Evolutionary conservation across 1,140 invertebrate species (phyloP), one percentile per base, ranked within the genome.

Genomic region (Drosophila tsacasi): DNA sequence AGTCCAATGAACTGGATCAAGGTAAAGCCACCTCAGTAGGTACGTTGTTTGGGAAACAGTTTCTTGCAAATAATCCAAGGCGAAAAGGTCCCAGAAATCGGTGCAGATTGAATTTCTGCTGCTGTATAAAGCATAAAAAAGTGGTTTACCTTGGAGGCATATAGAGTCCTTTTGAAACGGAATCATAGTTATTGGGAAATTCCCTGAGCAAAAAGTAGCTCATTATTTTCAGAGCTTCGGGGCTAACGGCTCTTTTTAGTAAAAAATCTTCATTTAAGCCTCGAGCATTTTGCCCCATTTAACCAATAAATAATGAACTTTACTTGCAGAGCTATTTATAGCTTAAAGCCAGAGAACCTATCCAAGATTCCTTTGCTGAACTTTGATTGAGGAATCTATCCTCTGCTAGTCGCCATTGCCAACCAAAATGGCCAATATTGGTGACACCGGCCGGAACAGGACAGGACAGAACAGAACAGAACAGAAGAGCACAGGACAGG

Each of bases 21-120:
- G 58, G 59, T 58, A 61, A 57, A 81, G 75, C 81, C 69, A 64
- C 47, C 35, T 42, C 27, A 32, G 15, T 62, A 42, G 54, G 35
- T 39, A 3, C n/a, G 37, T 39, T 57, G 54, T 57, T 57, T 39
- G 32, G 54, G 15, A 39, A 25, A 57, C 54, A 12, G 54, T 57
- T 57, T 17, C 21, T 57, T 57, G 15, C 54, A 17, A 57, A 57
- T 57, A 57, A 57, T 39, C 54, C 35, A 57, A 39, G 54, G 35
- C 35, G 21, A 39, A 57, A 23, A 39, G 54, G 54, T 23, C 2
- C 21, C 35, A 15, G 13, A 37, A 57, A 57, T 25, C 21, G 54
- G 21, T 57, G 35, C 21, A 55, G 52, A 37, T 55, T 55, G 52
- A 55, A 55, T 23, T 55, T 23, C 32, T 55, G 5, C 5, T 23